Base-by-base conservation (phyloP, 2,113 vertebrate genomes). In the Micromys minutus region DNA sequence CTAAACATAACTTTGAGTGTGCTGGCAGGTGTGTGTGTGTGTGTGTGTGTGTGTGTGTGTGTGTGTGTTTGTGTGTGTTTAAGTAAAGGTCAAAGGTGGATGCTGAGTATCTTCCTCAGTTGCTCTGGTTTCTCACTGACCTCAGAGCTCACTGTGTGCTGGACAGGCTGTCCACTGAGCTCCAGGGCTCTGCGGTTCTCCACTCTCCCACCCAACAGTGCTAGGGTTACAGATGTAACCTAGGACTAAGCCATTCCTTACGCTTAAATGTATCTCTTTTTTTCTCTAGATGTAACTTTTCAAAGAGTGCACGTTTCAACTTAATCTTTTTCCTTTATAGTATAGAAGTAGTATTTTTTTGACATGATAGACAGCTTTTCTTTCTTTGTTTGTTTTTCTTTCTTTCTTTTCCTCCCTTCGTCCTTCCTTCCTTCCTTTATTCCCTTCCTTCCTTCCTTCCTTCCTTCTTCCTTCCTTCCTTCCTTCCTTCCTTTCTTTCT, bases 341-440 rank as follows among this genome's bases (percentile, higher is more conserved):
- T 74, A 77, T 24, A 94, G 8, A 81, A 57, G 57, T 90, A 83
- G 21, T 77, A 42, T 89, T 93, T 75, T 3, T 61, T 74, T 96
- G 76, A n/a, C 45, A 79, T 55, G 50, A n/a, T 45, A 95, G 34
- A 75, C 24, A 74, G 26, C 15, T 76, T 87, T n/a, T n/a, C n/a
- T n/a, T n/a, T n/a, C n/a, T n/a, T n/a, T n/a, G n/a, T n/a, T n/a
- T n/a, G n/a, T n/a, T n/a, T n/a, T n/a, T n/a, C n/a, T n/a, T n/a
- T n/a, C n/a, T n/a, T n/a, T n/a, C n/a, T n/a, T n/a, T n/a, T n/a
- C n/a, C n/a, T n/a, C n/a, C n/a, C n/a, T n/a, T n/a, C n/a, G n/a
- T n/a, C n/a, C n/a, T n/a, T n/a, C n/a, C n/a, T n/a, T n/a, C n/a
- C n/a, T n/a, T n/a, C n/a, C n/a, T n/a, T n/a, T n/a, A n/a, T n/a